Conservation (phyloP, 2,113 vertebrate genomes). For the Salminus brasiliensis region DNA sequence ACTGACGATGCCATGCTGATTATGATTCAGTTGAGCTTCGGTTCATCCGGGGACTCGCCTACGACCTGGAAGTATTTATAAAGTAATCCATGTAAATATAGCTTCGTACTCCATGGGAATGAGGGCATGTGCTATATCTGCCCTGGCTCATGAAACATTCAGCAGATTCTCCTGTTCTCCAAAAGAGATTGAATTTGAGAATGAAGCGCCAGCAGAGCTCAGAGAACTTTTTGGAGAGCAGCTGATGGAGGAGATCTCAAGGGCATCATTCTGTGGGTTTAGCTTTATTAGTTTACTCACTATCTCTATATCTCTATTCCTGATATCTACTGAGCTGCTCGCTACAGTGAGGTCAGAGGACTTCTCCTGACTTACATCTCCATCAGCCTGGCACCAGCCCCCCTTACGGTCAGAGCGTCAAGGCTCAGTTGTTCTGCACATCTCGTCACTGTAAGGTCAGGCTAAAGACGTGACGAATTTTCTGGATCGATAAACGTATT, state of each 20-base stretch:
- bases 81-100: constrained; percentile 60
- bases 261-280: not conserved
- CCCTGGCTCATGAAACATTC: constrained; percentile 45
- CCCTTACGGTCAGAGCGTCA: not conserved
- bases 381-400: not conserved
- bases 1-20: not conserved
- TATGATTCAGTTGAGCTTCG: constrained; percentile 7
- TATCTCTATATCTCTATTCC: not conserved
- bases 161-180: constrained; percentile 21
- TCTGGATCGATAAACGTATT: constrained; percentile 19
- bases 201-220: not conserved
- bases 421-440: not conserved
- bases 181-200: not conserved
- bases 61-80: constrained; percentile 48
- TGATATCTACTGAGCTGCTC: not conserved
- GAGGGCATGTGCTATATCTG: constrained; percentile 41
- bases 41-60: not conserved
- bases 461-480: not conserved
- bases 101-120: constrained; percentile 37
- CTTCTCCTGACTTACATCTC: not conserved
- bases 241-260: not conserved
- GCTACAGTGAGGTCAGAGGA: not conserved
- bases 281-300: not conserved
- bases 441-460: not conserved
- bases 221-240: not conserved